A percentile compares a stretch with the other conserved stretches of the same genome.
These are phyloP conservation scores for Yponomeuta sedellus DNA, from an alignment of 2,888 invertebrate species.

Conservation along the genomic window DNA sequence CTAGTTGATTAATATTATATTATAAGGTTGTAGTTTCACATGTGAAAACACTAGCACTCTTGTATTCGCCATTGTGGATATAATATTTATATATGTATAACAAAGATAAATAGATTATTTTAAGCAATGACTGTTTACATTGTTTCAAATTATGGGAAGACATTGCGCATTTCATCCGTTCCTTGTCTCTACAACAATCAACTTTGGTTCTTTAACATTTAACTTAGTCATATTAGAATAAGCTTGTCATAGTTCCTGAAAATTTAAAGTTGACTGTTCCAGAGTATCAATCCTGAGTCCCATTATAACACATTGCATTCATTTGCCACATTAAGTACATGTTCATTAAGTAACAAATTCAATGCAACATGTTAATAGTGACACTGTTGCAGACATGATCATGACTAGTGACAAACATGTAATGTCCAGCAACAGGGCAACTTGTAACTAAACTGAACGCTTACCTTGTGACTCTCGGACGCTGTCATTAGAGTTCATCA, in stretches of 20 bases:
- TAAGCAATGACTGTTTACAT: conserved; percentile 69
- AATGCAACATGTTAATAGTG: conserved; percentile 51
- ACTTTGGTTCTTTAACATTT: conserved; percentile 35
- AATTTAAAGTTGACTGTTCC: conserved; percentile 51
- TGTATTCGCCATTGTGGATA: conserved; percentile 67
- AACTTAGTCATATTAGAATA: not conserved
- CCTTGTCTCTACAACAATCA: conserved; percentile 64
- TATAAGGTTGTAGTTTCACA: conserved; percentile 68
- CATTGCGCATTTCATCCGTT: conserved; percentile 78
- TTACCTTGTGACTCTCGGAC: conserved; percentile 96
- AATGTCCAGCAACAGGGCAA: conserved; percentile 26
- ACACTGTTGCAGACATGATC: conserved; percentile 29
- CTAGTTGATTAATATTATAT: conserved; percentile 46
- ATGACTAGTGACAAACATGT: conserved; percentile 5
- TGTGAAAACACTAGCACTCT: conserved; percentile 77
- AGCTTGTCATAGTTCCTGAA: not conserved
- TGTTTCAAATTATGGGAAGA: conserved; percentile 74
- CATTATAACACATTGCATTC: conserved; percentile 50
- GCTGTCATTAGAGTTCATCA: conserved; percentile 90
- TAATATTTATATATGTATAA: conserved; percentile 55
- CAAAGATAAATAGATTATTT: conserved; percentile 59
- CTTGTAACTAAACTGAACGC: conserved; percentile 40
- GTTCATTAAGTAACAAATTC: conserved; percentile 19
- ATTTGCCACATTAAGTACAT: not conserved
- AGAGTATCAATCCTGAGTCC: conserved; percentile 57